Conservation (phyloP, 2,888 invertebrate species). For the Julus scanicus region DNA sequence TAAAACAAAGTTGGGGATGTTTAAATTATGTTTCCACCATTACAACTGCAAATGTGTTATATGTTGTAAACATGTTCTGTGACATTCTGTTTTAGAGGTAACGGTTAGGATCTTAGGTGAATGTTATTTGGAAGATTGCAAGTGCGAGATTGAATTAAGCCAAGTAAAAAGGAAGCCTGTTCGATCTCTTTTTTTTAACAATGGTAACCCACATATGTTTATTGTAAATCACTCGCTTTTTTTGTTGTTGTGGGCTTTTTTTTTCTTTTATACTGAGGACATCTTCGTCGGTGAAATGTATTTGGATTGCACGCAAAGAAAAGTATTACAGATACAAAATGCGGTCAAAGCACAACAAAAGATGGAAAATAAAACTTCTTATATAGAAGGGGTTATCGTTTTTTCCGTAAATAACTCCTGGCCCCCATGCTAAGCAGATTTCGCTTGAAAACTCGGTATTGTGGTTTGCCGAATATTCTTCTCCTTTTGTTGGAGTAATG, state of each 20-base stretch:
- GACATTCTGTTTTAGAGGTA: neutral
- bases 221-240: neutral
- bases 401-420: neutral
- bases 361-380: constrained; percentile 11
- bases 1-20: too few relatives aligned
- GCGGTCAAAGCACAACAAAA: constrained; percentile 19
- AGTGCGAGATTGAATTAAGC: neutral
- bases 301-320: neutral
- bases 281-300: constrained; percentile 1
- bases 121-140: neutral
- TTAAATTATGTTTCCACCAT: too few relatives aligned
- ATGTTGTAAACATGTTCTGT: too few relatives aligned
- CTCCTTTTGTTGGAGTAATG: neutral
- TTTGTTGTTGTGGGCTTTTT: neutral
- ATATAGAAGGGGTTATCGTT: constrained; percentile 3
- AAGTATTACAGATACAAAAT: constrained; percentile 9
- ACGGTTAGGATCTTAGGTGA: neutral
- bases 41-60: too few relatives aligned
- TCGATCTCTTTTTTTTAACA: constrained; percentile 7
- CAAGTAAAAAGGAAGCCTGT: neutral
- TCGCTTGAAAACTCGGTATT: neutral
- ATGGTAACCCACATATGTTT: constrained; percentile 2
- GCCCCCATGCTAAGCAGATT: constrained; percentile 1
- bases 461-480: neutral
- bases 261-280: neutral